Evolutionary conservation across 2,888 invertebrate genomes (phyloP).

Genomic region (Euproctis similis): DNA sequence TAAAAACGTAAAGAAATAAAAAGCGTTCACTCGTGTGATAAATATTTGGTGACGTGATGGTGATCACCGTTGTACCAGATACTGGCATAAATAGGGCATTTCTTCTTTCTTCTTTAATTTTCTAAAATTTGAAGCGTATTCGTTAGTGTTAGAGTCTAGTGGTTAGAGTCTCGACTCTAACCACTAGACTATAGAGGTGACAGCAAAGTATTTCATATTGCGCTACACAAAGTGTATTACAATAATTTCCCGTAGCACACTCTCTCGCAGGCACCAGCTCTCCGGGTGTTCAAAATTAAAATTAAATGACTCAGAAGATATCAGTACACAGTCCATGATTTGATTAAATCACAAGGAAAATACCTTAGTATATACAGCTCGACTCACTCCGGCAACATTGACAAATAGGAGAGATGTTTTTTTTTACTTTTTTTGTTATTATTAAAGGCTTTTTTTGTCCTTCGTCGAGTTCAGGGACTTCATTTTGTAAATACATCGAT

Average conservation of each 20-base stretch:
- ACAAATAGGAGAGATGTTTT: conserved; percentile 23
- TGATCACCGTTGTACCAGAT: too few relatives aligned
- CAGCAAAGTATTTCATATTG: too few relatives aligned
- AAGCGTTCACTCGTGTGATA: too few relatives aligned
- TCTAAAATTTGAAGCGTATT: too few relatives aligned
- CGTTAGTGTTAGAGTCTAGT: too few relatives aligned
- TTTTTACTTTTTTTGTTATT: conserved; percentile 41
- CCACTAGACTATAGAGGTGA: too few relatives aligned
- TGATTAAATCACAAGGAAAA: conserved; percentile 69
- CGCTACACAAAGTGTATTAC: conserved; percentile 10
- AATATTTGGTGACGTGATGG: too few relatives aligned
- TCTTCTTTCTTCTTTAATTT: too few relatives aligned
- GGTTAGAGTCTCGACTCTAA: too few relatives aligned
- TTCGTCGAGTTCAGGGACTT: conserved; percentile 42
- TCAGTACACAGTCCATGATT: conserved; percentile 52
- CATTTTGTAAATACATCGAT: conserved; percentile 58
- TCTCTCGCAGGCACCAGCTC: conserved; percentile 16
- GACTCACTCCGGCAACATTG: conserved; percentile 13
- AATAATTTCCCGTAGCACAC: conserved; percentile 16
- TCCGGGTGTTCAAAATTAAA: conserved; percentile 56
- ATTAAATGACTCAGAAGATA: conserved; percentile 66
- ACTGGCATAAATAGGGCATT: too few relatives aligned
- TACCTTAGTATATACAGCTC: conserved; percentile 46
- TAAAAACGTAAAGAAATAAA: too few relatives aligned
- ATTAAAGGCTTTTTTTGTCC: conserved; percentile 60